phyloP scores from a whole-genome alignment of 2,113 vertebrate species.

The Rattus rattus region DNA sequence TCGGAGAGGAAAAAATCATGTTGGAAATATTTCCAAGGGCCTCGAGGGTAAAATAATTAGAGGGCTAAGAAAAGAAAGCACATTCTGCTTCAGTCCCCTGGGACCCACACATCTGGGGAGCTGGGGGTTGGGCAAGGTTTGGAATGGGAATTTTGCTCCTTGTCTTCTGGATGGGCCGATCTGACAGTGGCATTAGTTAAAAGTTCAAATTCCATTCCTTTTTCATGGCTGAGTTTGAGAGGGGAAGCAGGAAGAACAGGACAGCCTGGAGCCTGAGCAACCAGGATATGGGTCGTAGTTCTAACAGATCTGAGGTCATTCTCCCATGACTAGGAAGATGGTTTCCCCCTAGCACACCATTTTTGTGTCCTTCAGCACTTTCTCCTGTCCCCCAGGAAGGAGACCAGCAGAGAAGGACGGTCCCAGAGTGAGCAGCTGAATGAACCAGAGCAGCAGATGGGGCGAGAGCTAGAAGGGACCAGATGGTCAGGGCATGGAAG shows the following conservation, averaged over 20 bases:
- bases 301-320: neutral
- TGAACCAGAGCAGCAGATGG: conserved; percentile 36
- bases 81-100: neutral
- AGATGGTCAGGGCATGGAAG: neutral
- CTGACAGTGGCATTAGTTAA: conserved; percentile 39
- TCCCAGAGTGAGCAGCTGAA: neutral
- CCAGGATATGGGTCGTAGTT: neutral
- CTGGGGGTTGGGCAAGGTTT: neutral
- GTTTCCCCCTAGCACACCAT: neutral
- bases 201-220: conserved; percentile 37
- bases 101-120: conserved; percentile 15
- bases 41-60: conserved; percentile 54
- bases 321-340: neutral
- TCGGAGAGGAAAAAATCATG: conserved; percentile 60
- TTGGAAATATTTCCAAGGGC: conserved; percentile 59
- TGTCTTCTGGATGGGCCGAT: neutral
- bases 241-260: neutral
- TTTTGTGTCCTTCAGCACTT: neutral
- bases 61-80: conserved; percentile 57
- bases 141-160: neutral
- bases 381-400: neutral
- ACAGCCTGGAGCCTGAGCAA: neutral
- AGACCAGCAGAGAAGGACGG: neutral
- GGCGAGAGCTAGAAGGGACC: neutral
- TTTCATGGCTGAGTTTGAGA: neutral